A percentile compares a stretch with the other conserved stretches of the same genome.
Conservation (phyloP, 2,113 vertebrate species). For the Dipodomys stephensi region DNA sequence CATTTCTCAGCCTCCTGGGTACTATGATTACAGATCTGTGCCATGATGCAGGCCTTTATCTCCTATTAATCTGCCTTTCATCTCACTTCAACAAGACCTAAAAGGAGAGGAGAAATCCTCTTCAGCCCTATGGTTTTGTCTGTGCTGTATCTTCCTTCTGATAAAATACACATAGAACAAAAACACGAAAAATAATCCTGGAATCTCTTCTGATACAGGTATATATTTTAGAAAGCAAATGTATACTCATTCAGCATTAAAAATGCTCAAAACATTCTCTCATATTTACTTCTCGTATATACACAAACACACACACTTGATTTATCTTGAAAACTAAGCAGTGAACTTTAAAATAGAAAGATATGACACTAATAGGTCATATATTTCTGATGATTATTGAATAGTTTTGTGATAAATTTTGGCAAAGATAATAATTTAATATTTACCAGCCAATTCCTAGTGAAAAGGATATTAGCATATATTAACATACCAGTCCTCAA, state of each 20-base stretch:
- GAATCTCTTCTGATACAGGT: neutral
- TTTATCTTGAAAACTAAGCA: neutral
- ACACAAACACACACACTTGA: neutral
- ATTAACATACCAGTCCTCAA: neutral
- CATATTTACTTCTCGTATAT: neutral
- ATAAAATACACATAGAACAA: rapidly evolving
- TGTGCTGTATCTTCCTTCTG: neutral
- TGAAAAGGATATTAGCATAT: neutral
- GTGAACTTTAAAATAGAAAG: neutral
- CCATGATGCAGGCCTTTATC: too few relatives aligned
- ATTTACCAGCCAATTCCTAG: neutral
- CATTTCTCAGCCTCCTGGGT: too few relatives aligned
- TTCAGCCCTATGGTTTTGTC: neutral
- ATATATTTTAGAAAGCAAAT: neutral
- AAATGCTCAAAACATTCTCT: neutral
- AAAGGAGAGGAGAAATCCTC: neutral
- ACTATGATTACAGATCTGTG: too few relatives aligned
- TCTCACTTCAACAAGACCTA: neutral
- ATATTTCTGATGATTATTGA: neutral
- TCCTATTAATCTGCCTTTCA: neutral
- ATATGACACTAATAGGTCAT: neutral
- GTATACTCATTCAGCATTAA: neutral
- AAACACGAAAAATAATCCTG: neutral
- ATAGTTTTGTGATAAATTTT: neutral
- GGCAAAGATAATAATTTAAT: neutral